Percentiles rank a stretch among this genome's conserved stretches.
phyloP scores from a whole-genome alignment of 2,113 vertebrate species.

The Saccopteryx leptura region DNA sequence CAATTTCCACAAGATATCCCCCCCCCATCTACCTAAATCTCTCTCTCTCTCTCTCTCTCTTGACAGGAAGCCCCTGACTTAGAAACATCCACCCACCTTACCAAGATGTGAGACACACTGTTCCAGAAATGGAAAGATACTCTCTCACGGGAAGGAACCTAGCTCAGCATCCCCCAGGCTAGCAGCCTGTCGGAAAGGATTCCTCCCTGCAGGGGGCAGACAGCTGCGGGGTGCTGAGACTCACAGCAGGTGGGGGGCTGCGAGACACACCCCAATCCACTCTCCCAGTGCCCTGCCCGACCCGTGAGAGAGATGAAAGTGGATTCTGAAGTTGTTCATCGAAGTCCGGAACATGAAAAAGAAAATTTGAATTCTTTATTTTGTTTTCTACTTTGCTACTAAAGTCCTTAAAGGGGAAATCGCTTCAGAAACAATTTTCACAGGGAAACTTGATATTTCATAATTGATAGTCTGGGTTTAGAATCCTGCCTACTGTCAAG shows the following conservation, averaged over 20 bases:
- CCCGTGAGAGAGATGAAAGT: background rate
- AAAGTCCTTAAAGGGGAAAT: background rate
- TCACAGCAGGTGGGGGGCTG: rapidly evolving
- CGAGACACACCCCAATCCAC: background rate
- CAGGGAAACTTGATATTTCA: background rate
- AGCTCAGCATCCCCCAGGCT: background rate
- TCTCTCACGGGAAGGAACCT: background rate
- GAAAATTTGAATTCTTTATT: background rate
- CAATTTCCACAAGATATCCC: background rate
- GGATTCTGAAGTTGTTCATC: background rate
- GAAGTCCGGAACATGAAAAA: background rate
- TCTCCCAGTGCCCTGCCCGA: rapidly evolving
- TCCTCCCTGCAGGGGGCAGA: background rate
- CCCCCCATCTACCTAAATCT: no score
- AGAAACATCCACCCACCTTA: background rate
- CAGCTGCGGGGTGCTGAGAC: rapidly evolving
- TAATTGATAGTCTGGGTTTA: background rate
- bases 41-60: background rate
- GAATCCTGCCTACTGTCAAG: background rate
- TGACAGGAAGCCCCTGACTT: background rate
- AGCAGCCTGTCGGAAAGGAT: background rate
- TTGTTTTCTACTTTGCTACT: constrained; percentile 18
- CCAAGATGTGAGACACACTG: background rate
- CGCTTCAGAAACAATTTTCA: background rate
- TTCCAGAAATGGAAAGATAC: background rate